Evolutionary conservation across 2,113 vertebrate species (phyloP), one percentile per base, ranked within the genome.

Genomic region (Tringa solitaria): DNA sequence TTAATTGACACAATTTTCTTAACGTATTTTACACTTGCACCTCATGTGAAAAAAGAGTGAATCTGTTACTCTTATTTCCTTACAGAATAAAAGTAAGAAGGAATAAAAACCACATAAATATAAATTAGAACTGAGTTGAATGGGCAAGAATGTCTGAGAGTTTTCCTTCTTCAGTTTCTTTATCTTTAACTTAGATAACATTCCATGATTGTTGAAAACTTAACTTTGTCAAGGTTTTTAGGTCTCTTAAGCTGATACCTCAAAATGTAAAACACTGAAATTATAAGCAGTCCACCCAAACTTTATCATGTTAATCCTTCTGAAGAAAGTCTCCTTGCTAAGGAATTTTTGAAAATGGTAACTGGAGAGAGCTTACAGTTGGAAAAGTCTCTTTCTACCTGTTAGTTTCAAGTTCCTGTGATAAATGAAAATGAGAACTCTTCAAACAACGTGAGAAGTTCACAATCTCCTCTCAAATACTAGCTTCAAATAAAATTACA

Each of bases 1-100:
- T 59, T 93, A 95, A 94, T 53, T 92, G 80, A 43, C 59, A 77
- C 43, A 14, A 77, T 82, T 89, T 90, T 92, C 73, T 87, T 83
- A 80, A 91, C 0, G 0, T 43, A 24, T 83, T 95, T 93, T 94
- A 60, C 48, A 59, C 43, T 84, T 83, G 73, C 5, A 41, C 4
- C 15, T 89, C 56, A 46, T 43, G 11, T 70, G 64, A 85, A 69
- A 72, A 72, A 89, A 82, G 27, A 84, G 39, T 41, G 3, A 27
- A 57, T 77, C 56, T 90, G 61, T 68, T 56, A 50, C 13, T 46
- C 14, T 48, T 76, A 80, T 35, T 93, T 94, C 48, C 56, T 83
- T 87, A 89, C 10, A 46, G 51, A 90, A 89, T 50, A 87, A 84
- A 80, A 70, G 24, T 54, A 50, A 90, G 32, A 74, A 7, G 4